Percentiles rank a stretch among this genome's conserved stretches.
These are phyloP conservation scores for Aleiodes testaceus DNA, from an alignment of 2,888 invertebrate genomes.

Conservation along the genomic window DNA sequence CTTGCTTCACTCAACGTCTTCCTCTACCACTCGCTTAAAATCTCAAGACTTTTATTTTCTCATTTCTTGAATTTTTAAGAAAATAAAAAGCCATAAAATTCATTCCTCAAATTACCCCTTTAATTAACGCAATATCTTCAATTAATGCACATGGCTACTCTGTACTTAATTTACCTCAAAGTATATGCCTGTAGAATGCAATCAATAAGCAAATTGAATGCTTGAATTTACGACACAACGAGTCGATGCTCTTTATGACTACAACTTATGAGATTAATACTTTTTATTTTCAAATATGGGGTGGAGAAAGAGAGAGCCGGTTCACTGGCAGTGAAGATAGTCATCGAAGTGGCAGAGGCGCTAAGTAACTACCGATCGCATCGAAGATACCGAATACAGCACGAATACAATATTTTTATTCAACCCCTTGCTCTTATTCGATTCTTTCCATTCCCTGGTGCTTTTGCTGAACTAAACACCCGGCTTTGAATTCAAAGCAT, in stretches of 20 bases:
- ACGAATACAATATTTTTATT: slow-evolving; percentile 19
- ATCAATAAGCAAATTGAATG: slow-evolving; percentile 60
- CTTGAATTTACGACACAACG: slow-evolving; percentile 66
- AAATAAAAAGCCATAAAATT: no score
- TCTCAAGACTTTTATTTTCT: slow-evolving; percentile 11
- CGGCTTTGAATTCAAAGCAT: background rate
- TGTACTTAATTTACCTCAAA: slow-evolving; percentile 37
- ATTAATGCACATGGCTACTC: slow-evolving; percentile 42
- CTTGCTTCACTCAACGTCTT: slow-evolving; percentile 50
- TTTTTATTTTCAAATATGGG: background rate
- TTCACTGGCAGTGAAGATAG: slow-evolving; percentile 61
- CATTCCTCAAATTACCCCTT: no score
- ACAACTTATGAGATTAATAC: slow-evolving; percentile 35
- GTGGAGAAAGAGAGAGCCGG: slow-evolving; percentile 45
- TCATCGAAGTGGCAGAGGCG: slow-evolving; percentile 67
- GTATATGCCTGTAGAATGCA: slow-evolving; percentile 46
- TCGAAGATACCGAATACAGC: slow-evolving; percentile 56
- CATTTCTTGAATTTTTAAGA: slow-evolving; percentile 9
- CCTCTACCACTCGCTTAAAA: slow-evolving; percentile 5
- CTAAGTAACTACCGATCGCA: slow-evolving; percentile 71
- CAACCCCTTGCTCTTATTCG: slow-evolving; percentile 7
- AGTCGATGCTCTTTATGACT: slow-evolving; percentile 45
- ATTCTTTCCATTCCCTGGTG: slow-evolving; percentile 21
- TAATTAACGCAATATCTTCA: background rate
- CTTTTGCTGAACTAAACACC: slow-evolving; percentile 1